Evolutionary conservation across 2,797 vertebrate genomes (phyloP).

Genomic region (Enteromius paludinosus): DNA sequence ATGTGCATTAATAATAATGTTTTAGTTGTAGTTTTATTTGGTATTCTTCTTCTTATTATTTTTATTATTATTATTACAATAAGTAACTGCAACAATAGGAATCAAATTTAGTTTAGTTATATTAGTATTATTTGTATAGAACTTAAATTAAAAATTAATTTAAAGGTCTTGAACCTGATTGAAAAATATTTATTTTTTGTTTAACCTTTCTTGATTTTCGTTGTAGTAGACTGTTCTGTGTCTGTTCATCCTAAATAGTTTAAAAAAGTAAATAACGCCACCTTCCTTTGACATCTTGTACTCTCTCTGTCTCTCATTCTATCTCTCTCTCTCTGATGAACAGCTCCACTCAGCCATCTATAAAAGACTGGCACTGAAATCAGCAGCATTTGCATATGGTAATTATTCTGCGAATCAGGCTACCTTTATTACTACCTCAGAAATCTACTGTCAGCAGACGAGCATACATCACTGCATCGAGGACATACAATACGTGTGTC

Average conservation of each 20-base stretch:
- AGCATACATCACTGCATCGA: conserved; percentile 76
- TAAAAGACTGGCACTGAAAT: conserved; percentile 84
- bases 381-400: conserved; percentile 86
- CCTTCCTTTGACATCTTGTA: not conserved
- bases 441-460: conserved; percentile 84
- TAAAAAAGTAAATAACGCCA: conserved; percentile 35
- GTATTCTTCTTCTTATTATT: not conserved
- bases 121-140: not conserved
- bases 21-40: not conserved
- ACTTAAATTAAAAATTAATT: not conserved
- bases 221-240: not conserved
- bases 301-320: conserved; percentile 46
- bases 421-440: conserved; percentile 86
- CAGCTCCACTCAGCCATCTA: conserved; percentile 81
- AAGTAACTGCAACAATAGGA: not conserved
- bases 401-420: conserved; percentile 87
- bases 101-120: not conserved
- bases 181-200: not conserved
- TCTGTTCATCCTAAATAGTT: conserved; percentile 31
- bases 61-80: not conserved
- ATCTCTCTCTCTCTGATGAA: conserved; percentile 83
- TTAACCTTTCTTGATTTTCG: not conserved
- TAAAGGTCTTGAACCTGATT: not conserved
- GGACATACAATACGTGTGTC: conserved; percentile 9
- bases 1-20: not conserved